Conservation (phyloP, 2,888 invertebrate species). For the Alloscopus bannaensis region DNA sequence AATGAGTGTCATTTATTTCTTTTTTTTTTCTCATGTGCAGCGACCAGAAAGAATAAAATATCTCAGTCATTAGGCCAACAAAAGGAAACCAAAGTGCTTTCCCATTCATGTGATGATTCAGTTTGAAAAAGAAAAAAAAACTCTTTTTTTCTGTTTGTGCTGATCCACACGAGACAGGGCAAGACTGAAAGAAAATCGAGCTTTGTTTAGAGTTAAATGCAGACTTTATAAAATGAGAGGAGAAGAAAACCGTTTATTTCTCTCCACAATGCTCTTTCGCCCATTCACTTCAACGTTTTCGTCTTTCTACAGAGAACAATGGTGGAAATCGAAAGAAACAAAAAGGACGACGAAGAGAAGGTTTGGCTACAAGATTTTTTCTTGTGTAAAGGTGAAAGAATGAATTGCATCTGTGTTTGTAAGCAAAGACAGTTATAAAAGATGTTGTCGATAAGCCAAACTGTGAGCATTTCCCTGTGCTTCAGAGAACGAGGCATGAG, state of each 20-base stretch:
- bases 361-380: no score
- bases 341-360: slow-evolving; percentile 8
- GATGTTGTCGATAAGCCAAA: no score
- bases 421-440: no score
- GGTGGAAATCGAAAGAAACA: slow-evolving; percentile 27
- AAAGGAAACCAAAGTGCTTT: slow-evolving; percentile 37
- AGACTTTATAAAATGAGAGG: slow-evolving; percentile 25
- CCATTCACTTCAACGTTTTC: no score
- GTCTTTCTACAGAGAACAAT: slow-evolving; percentile 40
- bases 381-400: no score
- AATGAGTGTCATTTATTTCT: no score
- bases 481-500: no score
- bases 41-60: slow-evolving; percentile 48
- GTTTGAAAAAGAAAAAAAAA: slow-evolving; percentile 16
- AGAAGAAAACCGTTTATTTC: slow-evolving; percentile 41
- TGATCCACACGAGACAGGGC: background rate
- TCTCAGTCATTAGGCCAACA: slow-evolving; percentile 54
- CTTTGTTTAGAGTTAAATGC: no score
- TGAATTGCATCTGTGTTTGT: no score
- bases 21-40: slow-evolving; percentile 42
- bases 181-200: no score
- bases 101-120: slow-evolving; percentile 40
- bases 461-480: no score
- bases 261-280: slow-evolving; percentile 38
- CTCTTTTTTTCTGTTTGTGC: background rate